Conservation (phyloP, 2,888 invertebrate genomes). For the Tetheella fluctuosa region DNA sequence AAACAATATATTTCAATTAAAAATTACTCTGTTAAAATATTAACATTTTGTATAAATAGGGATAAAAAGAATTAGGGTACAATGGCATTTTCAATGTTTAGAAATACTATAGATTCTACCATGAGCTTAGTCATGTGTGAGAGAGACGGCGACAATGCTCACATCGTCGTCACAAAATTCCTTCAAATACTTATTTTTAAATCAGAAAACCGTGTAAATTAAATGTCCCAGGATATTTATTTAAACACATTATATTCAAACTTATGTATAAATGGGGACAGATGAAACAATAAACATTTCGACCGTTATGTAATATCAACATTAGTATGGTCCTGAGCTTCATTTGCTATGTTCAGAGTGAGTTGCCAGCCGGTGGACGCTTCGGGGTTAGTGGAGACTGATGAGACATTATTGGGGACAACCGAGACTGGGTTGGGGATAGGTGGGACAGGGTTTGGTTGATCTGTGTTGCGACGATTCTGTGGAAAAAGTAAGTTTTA, state of each 20-base stretch:
- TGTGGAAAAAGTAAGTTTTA: background rate
- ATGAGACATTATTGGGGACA: background rate
- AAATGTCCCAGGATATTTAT: too few species aligned
- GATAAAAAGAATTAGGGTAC: too few species aligned
- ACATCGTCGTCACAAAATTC: too few species aligned
- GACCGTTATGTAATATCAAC: background rate
- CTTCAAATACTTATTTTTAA: too few species aligned
- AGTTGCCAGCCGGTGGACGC: background rate
- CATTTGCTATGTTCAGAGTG: background rate
- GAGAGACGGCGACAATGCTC: too few species aligned
- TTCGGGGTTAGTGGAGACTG: background rate
- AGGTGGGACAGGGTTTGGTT: background rate
- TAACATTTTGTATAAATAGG: too few species aligned
- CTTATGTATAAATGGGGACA: background rate
- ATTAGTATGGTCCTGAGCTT: background rate
- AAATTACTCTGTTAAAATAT: too few species aligned
- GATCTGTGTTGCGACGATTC: background rate
- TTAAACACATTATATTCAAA: background rate
- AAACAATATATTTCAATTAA: too few species aligned
- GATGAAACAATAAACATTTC: background rate
- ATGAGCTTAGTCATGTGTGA: too few species aligned
- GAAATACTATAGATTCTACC: too few species aligned
- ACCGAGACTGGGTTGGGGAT: background rate
- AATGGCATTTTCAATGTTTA: too few species aligned
- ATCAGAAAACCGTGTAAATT: too few species aligned